Percentiles rank a stretch among this genome's conserved stretches.
Conservation (phyloP, 2,888 invertebrate genomes). For the Mylabris sibirica region DNA sequence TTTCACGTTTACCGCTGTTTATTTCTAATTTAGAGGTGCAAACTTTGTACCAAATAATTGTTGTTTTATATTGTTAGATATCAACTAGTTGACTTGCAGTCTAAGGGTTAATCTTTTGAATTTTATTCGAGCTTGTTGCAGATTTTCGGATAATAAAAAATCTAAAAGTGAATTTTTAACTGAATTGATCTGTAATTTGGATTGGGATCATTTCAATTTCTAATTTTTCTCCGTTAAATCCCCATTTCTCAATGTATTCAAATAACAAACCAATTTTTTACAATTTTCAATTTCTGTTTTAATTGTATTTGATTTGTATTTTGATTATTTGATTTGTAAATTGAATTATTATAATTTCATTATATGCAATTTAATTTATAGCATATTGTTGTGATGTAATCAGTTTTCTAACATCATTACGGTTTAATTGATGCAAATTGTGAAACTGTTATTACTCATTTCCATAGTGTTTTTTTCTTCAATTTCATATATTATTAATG, state of each 20-base stretch:
- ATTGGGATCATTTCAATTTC: not conserved
- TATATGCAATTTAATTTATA: slow-evolving; percentile 6
- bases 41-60: not conserved
- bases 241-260: not conserved
- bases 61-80: too few relatives aligned
- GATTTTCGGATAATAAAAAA: too few relatives aligned
- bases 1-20: not conserved
- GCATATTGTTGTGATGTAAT: slow-evolving; percentile 6
- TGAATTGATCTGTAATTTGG: not conserved
- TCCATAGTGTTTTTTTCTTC: not conserved
- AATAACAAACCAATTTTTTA: not conserved
- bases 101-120: too few relatives aligned
- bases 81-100: too few relatives aligned
- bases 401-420: slow-evolving; percentile 6
- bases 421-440: slow-evolving; percentile 4
- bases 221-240: not conserved
- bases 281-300: not conserved
- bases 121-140: too few relatives aligned
- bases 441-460: not conserved
- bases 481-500: not conserved
- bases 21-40: not conserved
- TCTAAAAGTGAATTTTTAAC: not conserved
- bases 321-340: not conserved
- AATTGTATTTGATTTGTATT: not conserved
- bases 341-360: slow-evolving; percentile 1